phyloP scores from a whole-genome alignment of 2,888 invertebrate species.

The Mylabris sibirica region DNA sequence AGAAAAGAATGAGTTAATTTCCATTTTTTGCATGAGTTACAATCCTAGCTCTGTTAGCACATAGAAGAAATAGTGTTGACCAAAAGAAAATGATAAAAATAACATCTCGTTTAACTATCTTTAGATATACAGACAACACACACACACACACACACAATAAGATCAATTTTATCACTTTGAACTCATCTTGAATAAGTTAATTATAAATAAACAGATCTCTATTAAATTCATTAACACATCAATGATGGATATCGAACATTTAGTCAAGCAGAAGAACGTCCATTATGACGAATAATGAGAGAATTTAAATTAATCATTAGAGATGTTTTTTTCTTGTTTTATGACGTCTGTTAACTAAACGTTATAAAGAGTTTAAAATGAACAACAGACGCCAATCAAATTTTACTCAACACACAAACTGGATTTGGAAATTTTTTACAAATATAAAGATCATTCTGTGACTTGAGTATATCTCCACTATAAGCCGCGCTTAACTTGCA shows the following conservation, averaged over 20 bases:
- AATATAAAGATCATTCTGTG: not conserved
- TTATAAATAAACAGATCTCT: not conserved
- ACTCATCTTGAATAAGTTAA: not conserved
- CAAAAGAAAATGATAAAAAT: constrained; percentile 24
- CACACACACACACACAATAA: too few species aligned
- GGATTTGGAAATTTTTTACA: not conserved
- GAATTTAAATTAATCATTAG: not conserved
- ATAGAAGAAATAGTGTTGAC: constrained; percentile 7
- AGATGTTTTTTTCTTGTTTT: not conserved
- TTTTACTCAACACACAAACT: not conserved
- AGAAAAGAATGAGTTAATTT: too few species aligned
- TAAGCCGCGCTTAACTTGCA: not conserved
- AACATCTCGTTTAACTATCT: constrained; percentile 15
- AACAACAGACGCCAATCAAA: not conserved
- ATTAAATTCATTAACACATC: not conserved
- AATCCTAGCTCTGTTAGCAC: too few species aligned
- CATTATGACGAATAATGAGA: not conserved
- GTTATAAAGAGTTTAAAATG: not conserved
- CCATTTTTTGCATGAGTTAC: too few species aligned
- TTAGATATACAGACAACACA: not conserved
- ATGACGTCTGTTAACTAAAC: constrained; percentile 1
- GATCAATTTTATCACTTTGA: not conserved
- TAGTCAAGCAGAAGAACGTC: not conserved
- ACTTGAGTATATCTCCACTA: not conserved
- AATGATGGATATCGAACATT: not conserved